phyloP scores from a whole-genome alignment of 2,888 invertebrate genomes.

The Parasteatoda lunata region DNA sequence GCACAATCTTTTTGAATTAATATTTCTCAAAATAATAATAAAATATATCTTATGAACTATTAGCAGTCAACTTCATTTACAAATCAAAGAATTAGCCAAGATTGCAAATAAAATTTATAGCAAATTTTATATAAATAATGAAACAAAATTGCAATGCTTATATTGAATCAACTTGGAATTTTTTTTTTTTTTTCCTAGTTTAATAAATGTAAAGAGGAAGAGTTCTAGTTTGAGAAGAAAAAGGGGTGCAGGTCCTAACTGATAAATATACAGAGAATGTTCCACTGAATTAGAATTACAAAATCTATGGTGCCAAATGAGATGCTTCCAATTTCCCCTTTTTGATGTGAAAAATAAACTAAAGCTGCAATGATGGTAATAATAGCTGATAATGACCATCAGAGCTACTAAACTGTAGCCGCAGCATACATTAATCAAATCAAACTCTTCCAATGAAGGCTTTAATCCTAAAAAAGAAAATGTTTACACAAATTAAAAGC shows the following conservation, averaged over 20 bases:
- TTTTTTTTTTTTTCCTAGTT: neutral
- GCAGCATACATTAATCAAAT: slow-evolving; percentile 59
- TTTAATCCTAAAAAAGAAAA: slow-evolving; percentile 46
- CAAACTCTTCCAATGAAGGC: slow-evolving; percentile 50
- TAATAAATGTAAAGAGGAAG: neutral
- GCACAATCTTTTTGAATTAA: no score
- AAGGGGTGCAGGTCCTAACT: slow-evolving; percentile 46
- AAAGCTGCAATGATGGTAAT: slow-evolving; percentile 65
- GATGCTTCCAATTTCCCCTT: slow-evolving; percentile 44
- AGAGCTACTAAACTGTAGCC: slow-evolving; percentile 49
- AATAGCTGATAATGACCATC: slow-evolving; percentile 42
- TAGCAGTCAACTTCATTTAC: no score
- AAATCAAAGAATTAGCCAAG: no score
- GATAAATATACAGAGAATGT: slow-evolving; percentile 48
- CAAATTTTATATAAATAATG: slow-evolving; percentile 24
- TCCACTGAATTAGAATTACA: slow-evolving; percentile 44
- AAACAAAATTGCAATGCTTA: neutral
- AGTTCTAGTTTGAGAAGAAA: neutral
- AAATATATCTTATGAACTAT: no score
- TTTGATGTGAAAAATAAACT: slow-evolving; percentile 48
- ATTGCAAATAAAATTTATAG: neutral
- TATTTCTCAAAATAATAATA: no score
- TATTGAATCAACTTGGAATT: neutral
- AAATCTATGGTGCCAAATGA: slow-evolving; percentile 45
- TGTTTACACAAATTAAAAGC: neutral